phyloP scores from a whole-genome alignment of 2,797 vertebrate genomes.

The Malacoraja senta region DNA sequence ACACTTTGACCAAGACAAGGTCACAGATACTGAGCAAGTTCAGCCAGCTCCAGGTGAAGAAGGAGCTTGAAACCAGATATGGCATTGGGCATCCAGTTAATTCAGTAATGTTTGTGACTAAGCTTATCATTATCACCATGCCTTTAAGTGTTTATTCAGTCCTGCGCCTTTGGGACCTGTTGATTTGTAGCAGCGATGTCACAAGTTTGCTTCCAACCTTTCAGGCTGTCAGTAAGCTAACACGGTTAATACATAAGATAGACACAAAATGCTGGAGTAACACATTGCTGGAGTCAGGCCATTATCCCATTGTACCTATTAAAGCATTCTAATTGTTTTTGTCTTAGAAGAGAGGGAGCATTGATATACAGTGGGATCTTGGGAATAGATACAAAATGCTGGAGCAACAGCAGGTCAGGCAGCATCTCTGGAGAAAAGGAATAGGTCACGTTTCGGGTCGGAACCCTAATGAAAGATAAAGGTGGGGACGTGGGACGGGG shows the following conservation, averaged over 20 bases:
- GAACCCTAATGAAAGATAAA: no score
- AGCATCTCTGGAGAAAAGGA: no score
- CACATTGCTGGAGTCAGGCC: no score
- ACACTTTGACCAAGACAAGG: slow-evolving; percentile 53
- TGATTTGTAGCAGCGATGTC: neutral
- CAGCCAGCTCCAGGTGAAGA: slow-evolving; percentile 58
- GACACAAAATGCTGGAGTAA: no score
- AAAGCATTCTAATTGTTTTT: no score
- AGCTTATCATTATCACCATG: neutral
- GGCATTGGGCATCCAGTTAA: neutral
- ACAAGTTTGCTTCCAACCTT: neutral
- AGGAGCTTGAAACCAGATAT: slow-evolving; percentile 8
- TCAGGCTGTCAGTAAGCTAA: neutral
- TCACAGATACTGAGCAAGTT: slow-evolving; percentile 51
- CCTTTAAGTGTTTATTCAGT: neutral
- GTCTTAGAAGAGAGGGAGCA: no score
- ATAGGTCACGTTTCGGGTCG: no score
- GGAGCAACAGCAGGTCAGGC: no score
- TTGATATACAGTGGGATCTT: no score
- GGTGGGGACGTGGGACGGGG: no score
- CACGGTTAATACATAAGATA: neutral
- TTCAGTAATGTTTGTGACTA: neutral
- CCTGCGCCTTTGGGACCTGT: neutral
- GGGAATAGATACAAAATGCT: no score
- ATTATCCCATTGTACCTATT: no score